Evolutionary conservation across 2,888 invertebrate species (phyloP), one percentile per base, ranked within the genome.

Genomic region (Arenicola marina): DNA sequence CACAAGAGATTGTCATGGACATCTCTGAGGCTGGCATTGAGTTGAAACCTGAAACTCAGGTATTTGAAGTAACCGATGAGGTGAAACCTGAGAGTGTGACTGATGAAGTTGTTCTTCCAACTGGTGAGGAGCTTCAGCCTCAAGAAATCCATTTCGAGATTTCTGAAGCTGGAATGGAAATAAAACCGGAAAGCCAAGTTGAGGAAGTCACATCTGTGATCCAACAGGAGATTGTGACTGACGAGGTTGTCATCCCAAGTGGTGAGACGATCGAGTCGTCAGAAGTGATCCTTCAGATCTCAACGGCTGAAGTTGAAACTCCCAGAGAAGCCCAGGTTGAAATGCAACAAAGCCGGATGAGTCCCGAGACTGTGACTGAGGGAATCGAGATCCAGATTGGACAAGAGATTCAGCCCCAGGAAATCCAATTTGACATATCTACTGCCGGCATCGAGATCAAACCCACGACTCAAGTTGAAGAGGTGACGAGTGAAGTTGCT

Each of bases 201-300:
- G 21, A 44, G 29, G 62, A 59, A 45, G 45, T 38, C 15, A 29
- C 24, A 29, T n/a, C n/a, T 29, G 43, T 61, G 53, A 32, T 56
- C 24, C 34, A 29, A 48, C 44, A 26, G 11, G 64, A 59, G 11
- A 53, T 31, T 15, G 21, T 29, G 4, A 7, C 53, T 11, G 31
- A 53, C 7, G 31, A 53, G 7, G 31, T 24, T 21, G 29, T 53
- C 31, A 24, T 29, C 29, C 28, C 7, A 7, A 29, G 4, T 53
- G 53, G 31, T 24, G 29, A 61, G 21, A 58, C 57, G 61, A 33
- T 61, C 4, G n/a, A 53, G 54, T 54, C 62, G 2, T 24, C 48
- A 21, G 63, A 63, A 59, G 51, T 66, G 32, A 28, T 44, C 11
- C n/a, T 61, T 54, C 57, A 61, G 51, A 54, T 64, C 31, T 54